These are phyloP conservation scores for Brachionus rotundiformis DNA, from an alignment of 1,140 invertebrate genomes.

Conservation along the genomic window DNA sequence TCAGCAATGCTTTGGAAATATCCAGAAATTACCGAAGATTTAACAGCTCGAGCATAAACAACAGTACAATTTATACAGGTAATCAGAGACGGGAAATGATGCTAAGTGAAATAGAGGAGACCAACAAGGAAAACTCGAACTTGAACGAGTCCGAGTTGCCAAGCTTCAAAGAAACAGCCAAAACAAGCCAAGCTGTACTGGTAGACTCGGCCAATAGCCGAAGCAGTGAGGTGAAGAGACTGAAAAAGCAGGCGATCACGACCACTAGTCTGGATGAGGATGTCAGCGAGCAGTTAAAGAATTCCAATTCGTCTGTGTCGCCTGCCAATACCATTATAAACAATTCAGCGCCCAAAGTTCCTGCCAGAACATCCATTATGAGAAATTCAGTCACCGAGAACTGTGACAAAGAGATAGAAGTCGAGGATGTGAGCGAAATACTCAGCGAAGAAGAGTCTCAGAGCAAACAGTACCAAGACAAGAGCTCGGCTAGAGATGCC, in stretches of 20 bases:
- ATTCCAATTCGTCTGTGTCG: background rate
- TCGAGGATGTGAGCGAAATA: slow-evolving; percentile 37
- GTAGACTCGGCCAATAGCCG: background rate
- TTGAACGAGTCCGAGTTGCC: slow-evolving; percentile 26
- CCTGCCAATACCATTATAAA: background rate
- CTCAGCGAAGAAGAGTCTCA: slow-evolving; percentile 14
- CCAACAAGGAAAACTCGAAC: slow-evolving; percentile 16
- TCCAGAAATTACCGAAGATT: background rate
- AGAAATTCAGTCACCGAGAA: background rate
- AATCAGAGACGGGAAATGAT: background rate
- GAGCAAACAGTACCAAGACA: background rate
- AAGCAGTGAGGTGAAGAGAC: background rate
- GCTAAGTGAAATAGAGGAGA: slow-evolving; percentile 17
- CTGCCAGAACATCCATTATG: background rate
- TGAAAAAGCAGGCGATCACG: background rate
- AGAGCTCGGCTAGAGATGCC: background rate
- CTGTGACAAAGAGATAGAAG: slow-evolving; percentile 28
- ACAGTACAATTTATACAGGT: slow-evolving; percentile 16
- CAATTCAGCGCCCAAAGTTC: background rate
- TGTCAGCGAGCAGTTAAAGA: background rate
- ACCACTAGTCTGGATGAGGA: background rate
- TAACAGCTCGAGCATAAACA: slow-evolving; percentile 26
- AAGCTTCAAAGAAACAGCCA: background rate
- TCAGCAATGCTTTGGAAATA: slow-evolving; percentile 36
- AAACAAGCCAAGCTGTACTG: background rate